Evolutionary conservation across 2,888 invertebrate genomes (phyloP).

Genomic region (Drosophila prolongata): DNA sequence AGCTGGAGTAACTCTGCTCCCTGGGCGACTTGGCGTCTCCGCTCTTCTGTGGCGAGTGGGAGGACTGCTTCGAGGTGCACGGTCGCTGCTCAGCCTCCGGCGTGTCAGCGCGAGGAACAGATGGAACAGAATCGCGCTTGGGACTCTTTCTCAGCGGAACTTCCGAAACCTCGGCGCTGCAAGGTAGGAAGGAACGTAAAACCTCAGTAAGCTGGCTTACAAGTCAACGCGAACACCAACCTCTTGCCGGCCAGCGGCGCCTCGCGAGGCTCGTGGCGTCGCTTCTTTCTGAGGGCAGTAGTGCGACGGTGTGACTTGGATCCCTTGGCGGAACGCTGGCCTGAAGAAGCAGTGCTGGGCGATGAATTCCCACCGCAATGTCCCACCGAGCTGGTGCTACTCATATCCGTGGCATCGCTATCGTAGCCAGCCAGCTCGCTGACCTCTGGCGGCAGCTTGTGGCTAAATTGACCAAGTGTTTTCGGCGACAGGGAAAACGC

Average conservation of each 20-base stretch:
- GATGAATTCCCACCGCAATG: slow-evolving; percentile 71
- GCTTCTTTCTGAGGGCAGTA: slow-evolving; percentile 69
- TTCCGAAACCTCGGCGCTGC: slow-evolving; percentile 56
- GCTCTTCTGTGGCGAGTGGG: slow-evolving; percentile 72
- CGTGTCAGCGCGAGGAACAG: slow-evolving; percentile 60
- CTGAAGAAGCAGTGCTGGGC: slow-evolving; percentile 58
- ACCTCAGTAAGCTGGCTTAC: background rate
- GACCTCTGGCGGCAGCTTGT: slow-evolving; percentile 68
- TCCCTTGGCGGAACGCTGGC: slow-evolving; percentile 52
- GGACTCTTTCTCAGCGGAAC: slow-evolving; percentile 73
- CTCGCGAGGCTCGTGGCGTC: slow-evolving; percentile 72
- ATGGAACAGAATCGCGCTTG: slow-evolving; percentile 61
- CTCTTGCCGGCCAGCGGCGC: slow-evolving; percentile 36
- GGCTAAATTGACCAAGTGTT: slow-evolving; percentile 63
- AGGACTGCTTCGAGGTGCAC: slow-evolving; percentile 82
- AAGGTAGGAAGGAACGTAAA: background rate
- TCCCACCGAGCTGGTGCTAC: slow-evolving; percentile 83
- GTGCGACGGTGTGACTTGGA: slow-evolving; percentile 64
- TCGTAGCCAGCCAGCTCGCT: slow-evolving; percentile 74
- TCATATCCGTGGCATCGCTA: slow-evolving; percentile 84
- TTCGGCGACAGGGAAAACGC: slow-evolving; percentile 68
- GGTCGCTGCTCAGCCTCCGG: slow-evolving; percentile 79
- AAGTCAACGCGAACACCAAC: slow-evolving; percentile 22
- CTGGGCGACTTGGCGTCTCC: slow-evolving; percentile 45
- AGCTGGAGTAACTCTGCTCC: slow-evolving; percentile 76